These are phyloP conservation scores for Centroberyx gerrardi DNA, from an alignment of 2,797 vertebrate species.

Conservation along the genomic window DNA sequence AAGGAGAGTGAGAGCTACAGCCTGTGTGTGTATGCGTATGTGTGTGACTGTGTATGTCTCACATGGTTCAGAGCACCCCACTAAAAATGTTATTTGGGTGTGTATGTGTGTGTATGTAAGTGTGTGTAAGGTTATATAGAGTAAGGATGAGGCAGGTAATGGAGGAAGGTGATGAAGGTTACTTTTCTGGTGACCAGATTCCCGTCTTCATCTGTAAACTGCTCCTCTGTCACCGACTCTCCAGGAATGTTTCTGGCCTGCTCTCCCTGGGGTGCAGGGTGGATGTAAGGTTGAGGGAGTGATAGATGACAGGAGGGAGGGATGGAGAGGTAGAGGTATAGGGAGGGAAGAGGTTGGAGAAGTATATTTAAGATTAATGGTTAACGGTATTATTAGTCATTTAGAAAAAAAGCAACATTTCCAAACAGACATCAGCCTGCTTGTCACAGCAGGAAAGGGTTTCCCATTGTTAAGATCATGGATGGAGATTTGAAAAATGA, in stretches of 20 bases:
- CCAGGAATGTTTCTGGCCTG: constrained; percentile 96
- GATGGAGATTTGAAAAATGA: background rate
- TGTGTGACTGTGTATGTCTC: background rate
- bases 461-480: background rate
- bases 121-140: background rate
- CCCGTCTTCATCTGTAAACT: constrained; percentile 97
- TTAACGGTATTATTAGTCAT: background rate
- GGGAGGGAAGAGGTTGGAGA: background rate
- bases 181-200: constrained; percentile 99
- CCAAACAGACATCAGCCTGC: background rate
- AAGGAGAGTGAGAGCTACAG: background rate
- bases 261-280: constrained; percentile 88
- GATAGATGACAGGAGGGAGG: background rate
- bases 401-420: constrained; percentile 2
- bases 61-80: too few species aligned
- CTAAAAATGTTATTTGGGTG: background rate
- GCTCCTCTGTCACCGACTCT: constrained; percentile 97
- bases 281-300: constrained; percentile 5
- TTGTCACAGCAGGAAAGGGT: constrained; percentile 7
- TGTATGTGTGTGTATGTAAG: constrained; percentile 17
- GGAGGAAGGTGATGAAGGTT: constrained; percentile 75
- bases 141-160: constrained; percentile 12
- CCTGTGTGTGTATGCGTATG: background rate
- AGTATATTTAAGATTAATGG: background rate
- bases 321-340: background rate